Base-by-base conservation (phyloP, 2,113 vertebrate species). In the Triplophysa siluroides region DNA sequence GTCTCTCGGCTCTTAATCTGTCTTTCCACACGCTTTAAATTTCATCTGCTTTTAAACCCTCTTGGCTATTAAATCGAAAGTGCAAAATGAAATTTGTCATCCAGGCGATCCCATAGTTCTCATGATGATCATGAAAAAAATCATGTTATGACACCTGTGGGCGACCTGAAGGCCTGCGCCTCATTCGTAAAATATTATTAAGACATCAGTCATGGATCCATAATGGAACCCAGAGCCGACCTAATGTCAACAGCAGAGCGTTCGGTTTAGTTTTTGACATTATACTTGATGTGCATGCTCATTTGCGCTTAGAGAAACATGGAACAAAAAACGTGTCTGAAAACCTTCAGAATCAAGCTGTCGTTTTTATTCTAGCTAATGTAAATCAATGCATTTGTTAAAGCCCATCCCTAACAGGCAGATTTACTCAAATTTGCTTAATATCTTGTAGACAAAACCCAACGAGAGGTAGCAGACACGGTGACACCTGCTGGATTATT, bases 161-260 rank as follows among this genome's bases (percentile, higher is more conserved):
- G 66, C 23, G 21, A 38, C 38, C 54, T 67, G 70, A 60, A 60
- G 64, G 50, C 14, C 54, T 70, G 65, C 9, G 24, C 56, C 19
- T 50, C 50, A 70, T 79, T 71, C 67, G 71, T 71, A 61, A 50
- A 29, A 70, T 43, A 70, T 79, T 71, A 79, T 79, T 71, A 63
- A 33, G 66, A 62, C 43, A 79, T 79, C 43, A 62, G 6, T 62
- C 71, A 74, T 18, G 21, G 4, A 73, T n/a, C 54, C 54, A 43
- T 43, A 61, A 73, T 41, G 54, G n/a, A 60, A 60, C 54, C 54
- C 58, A 47, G 26, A 60, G 29, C 41, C 26, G 26, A 24, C 21
- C 3, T 50, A 18, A 26, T 24, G 43, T 69, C 69, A 38, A 33
- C 69, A 58, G 11, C 19, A 72, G 45, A 72, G 69, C 19, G 3